Conservation (phyloP, 2,888 invertebrate genomes). For the Meloe dianella region DNA sequence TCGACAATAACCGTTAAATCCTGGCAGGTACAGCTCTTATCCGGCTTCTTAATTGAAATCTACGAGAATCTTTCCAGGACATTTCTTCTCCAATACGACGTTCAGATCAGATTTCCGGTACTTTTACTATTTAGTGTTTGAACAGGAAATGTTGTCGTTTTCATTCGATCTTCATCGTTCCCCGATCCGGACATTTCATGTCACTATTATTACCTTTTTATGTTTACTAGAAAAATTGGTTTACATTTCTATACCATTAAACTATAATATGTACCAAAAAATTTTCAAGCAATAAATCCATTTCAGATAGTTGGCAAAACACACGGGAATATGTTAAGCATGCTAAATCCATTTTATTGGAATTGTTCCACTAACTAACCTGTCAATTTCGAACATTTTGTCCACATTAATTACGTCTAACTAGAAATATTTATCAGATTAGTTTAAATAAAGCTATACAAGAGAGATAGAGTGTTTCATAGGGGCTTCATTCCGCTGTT, state of each 20-base stretch:
- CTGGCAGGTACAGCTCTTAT: conserved; percentile 48
- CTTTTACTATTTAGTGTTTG: conserved; percentile 40
- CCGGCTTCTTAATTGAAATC: conserved; percentile 51
- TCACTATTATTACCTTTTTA: conserved; percentile 29
- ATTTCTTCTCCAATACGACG: conserved; percentile 41
- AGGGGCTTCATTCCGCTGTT: background rate
- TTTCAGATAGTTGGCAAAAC: conserved; percentile 3
- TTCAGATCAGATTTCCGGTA: conserved; percentile 44
- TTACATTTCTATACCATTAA: conserved; percentile 31
- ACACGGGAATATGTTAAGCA: conserved; percentile 7
- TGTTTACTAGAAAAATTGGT: conserved; percentile 24
- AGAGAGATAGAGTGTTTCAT: conserved; percentile 3
- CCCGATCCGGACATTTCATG: conserved; percentile 17
- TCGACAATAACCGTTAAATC: conserved; percentile 51
- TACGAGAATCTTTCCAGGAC: conserved; percentile 49
- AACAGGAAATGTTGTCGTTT: conserved; percentile 26
- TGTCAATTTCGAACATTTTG: conserved; percentile 20
- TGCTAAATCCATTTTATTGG: conserved; percentile 12
- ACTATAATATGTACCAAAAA: conserved; percentile 13
- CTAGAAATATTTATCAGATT: conserved; percentile 25
- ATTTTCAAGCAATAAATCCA: background rate
- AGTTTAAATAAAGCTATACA: conserved; percentile 27
- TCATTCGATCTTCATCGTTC: conserved; percentile 35
- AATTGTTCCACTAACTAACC: conserved; percentile 16
- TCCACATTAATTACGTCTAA: conserved; percentile 26